phyloP scores from a whole-genome alignment of 2,113 vertebrate genomes.

The Hemicordylus capensis region DNA sequence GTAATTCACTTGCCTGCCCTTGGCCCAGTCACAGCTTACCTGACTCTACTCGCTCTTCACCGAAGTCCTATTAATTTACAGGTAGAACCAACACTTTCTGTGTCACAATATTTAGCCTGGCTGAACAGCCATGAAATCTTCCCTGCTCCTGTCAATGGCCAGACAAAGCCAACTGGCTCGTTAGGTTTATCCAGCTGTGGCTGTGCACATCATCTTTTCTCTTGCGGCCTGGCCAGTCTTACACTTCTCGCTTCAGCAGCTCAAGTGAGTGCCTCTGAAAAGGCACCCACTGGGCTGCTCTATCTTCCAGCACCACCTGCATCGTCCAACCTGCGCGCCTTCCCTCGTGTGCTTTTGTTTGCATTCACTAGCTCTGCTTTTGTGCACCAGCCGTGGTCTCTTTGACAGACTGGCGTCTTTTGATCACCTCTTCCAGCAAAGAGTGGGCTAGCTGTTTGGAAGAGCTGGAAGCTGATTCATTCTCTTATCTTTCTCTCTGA shows the following conservation, averaged over 20 bases:
- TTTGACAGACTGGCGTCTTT: not conserved
- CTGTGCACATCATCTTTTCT: not conserved
- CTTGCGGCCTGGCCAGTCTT: not conserved
- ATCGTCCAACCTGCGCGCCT: not conserved
- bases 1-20: not conserved
- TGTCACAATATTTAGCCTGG: rapidly evolving
- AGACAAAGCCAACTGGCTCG: not conserved
- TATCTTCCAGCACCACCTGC: not conserved
- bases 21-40: not conserved
- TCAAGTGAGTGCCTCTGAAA: not conserved
- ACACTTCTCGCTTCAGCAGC: not conserved
- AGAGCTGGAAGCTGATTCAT: constrained; percentile 14
- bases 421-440: not conserved
- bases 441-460: not conserved
- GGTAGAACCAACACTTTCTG: not conserved
- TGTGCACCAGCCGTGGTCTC: not conserved
- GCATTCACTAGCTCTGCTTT: not conserved
- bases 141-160: not conserved
- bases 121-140: not conserved
- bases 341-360: not conserved
- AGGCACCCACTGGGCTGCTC: rapidly evolving
- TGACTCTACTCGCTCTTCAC: not conserved
- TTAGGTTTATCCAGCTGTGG: not conserved
- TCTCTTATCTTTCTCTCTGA: constrained; percentile 13
- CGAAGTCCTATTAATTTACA: not conserved